Conservation (phyloP, 64 coral and sea anemone genomes). For the Astreopora myriophthalma region DNA sequence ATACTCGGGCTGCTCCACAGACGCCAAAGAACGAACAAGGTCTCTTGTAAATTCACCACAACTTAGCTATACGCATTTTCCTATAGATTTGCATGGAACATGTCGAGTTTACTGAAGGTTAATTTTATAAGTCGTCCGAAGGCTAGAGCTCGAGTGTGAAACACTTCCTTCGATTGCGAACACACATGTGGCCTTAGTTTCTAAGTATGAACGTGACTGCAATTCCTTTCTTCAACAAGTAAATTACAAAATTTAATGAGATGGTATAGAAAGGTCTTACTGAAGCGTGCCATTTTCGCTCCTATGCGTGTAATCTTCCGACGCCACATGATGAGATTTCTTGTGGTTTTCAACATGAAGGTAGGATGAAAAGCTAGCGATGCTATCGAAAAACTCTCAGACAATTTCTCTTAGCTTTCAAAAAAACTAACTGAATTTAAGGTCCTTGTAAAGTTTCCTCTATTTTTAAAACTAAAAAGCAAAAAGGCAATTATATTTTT, state of each 20-base stretch:
- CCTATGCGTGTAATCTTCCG: neutral
- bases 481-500: neutral
- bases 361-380: neutral
- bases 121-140: neutral
- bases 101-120: neutral
- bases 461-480: neutral
- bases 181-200: neutral
- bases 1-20: neutral
- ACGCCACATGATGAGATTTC: neutral
- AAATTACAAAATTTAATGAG: no score
- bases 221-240: neutral
- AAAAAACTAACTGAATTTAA: neutral
- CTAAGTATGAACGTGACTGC: neutral
- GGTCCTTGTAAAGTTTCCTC: neutral
- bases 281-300: neutral
- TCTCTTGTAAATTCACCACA: neutral
- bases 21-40: neutral
- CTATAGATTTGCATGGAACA: neutral
- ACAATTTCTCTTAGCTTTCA: neutral
- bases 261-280: neutral
- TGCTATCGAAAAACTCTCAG: neutral
- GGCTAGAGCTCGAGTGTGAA: neutral
- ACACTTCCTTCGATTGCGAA: neutral
- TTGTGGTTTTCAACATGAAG: neutral
- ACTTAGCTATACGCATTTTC: neutral